A percentile compares a stretch with the other conserved stretches of the same genome.
These are phyloP conservation scores for Cydia splendana DNA, from an alignment of 1,140 invertebrate genomes.

Conservation along the genomic window DNA sequence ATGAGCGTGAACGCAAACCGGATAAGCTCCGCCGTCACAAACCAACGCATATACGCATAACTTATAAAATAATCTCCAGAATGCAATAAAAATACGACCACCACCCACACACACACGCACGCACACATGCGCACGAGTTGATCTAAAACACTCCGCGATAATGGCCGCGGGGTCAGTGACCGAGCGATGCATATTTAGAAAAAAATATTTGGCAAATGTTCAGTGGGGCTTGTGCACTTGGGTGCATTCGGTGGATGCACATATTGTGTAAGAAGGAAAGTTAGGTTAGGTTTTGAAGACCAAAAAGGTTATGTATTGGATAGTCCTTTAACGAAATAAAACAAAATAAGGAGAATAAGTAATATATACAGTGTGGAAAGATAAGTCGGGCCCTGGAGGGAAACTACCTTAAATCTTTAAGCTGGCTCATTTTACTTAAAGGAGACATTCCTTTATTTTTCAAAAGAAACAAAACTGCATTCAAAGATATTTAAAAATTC, in stretches of 20 bases:
- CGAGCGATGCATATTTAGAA: slow-evolving; percentile 76
- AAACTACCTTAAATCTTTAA: too few relatives aligned
- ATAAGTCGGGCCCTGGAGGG: too few relatives aligned
- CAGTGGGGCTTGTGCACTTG: slow-evolving; percentile 49
- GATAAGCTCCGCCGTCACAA: slow-evolving; percentile 4
- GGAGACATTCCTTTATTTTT: too few relatives aligned
- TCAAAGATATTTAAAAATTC: too few relatives aligned
- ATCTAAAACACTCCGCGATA: slow-evolving; percentile 72
- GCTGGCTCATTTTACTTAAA: too few relatives aligned
- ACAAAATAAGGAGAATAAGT: too few relatives aligned
- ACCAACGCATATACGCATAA: slow-evolving; percentile 23
- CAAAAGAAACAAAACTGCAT: too few relatives aligned
- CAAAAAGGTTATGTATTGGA: too few relatives aligned
- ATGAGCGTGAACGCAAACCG: background rate
- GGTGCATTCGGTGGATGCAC: slow-evolving; percentile 24
- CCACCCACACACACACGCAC: slow-evolving; percentile 24
- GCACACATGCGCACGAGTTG: slow-evolving; percentile 55
- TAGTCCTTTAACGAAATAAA: too few relatives aligned
- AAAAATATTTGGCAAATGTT: slow-evolving; percentile 78
- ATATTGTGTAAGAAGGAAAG: too few relatives aligned
- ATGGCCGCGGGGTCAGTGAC: slow-evolving; percentile 64
- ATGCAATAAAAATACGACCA: slow-evolving; percentile 28
- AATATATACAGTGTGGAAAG: too few relatives aligned
- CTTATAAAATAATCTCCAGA: slow-evolving; percentile 22
- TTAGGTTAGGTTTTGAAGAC: too few relatives aligned